Evolutionary conservation across 35 echinoderm and acorn worm species (phyloP).

Genomic region (Strongylocentrotus purpuratus): DNA sequence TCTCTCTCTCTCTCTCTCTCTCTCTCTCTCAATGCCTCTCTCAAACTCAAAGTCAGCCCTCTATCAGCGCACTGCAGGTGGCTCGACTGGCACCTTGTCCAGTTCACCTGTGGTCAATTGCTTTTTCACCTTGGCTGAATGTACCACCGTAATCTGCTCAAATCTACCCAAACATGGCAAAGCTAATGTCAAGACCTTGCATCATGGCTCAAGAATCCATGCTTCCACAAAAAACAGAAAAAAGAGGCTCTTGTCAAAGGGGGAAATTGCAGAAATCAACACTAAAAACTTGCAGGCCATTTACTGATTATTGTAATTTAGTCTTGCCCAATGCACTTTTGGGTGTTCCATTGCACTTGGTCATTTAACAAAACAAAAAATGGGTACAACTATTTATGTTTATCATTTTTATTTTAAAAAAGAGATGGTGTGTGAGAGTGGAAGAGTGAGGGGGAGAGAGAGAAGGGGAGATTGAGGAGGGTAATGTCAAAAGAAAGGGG

Average conservation of each 20-base stretch:
- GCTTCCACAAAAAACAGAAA: background rate
- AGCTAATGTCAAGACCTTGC: background rate
- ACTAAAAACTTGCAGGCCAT: background rate
- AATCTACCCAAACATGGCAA: background rate
- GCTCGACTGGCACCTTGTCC: background rate
- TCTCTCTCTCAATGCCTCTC: background rate
- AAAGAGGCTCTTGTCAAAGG: background rate
- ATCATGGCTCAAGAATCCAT: background rate
- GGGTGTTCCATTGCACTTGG: too few relatives aligned
- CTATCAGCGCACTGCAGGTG: background rate
- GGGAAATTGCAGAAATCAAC: background rate
- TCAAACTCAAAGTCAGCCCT: background rate
- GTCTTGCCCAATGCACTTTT: too few relatives aligned
- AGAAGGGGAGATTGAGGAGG: too few relatives aligned
- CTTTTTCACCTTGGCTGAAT: background rate
- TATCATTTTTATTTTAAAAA: too few relatives aligned
- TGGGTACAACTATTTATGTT: too few relatives aligned
- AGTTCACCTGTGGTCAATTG: slow-evolving; percentile 16
- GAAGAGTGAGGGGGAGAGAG: too few relatives aligned
- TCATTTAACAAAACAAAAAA: too few relatives aligned
- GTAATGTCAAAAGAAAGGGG: too few relatives aligned
- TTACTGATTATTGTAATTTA: background rate
- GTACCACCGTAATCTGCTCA: background rate
- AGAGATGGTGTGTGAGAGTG: too few relatives aligned
- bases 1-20: background rate